Evolutionary conservation across 2,113 vertebrate genomes (phyloP).

Genomic region (Phylloscopus trochilus): DNA sequence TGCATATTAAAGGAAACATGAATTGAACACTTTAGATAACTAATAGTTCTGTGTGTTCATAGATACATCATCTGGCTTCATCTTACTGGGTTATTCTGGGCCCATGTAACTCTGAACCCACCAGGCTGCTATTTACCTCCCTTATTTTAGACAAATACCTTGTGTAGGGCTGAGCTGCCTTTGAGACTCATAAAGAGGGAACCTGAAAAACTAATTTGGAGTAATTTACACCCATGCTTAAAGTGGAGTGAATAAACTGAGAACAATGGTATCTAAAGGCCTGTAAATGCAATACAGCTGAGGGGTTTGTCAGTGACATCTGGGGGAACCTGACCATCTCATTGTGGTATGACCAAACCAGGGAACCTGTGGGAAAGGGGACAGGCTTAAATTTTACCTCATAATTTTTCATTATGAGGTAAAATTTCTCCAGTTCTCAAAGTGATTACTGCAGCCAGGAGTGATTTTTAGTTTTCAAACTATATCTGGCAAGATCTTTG

Average conservation of each 20-base stretch:
- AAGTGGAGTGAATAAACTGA: not conserved
- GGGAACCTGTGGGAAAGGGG: not conserved
- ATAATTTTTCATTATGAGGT: not conserved
- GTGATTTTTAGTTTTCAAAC: constrained; percentile 13
- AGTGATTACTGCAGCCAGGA: not conserved
- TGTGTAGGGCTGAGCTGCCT: not conserved
- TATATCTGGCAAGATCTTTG: not conserved
- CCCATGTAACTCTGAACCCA: not conserved
- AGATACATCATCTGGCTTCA: not conserved
- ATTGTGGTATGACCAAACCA: not conserved
- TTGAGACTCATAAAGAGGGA: not conserved
- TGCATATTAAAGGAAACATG: not conserved
- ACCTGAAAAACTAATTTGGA: not conserved
- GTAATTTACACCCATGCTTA: not conserved
- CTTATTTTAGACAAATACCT: not conserved
- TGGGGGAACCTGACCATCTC: not conserved
- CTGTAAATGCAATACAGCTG: not conserved
- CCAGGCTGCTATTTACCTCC: not conserved
- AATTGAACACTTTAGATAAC: not conserved
- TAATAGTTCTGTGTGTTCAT: not conserved
- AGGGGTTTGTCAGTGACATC: not conserved
- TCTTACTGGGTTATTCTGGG: not conserved
- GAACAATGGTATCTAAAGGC: not conserved
- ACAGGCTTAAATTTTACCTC: not conserved
- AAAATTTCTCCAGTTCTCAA: not conserved